A percentile compares a stretch with the other conserved stretches of the same genome.
Evolutionary conservation across 2,113 vertebrate genomes (phyloP).

Genomic region (Actinemys pallida): DNA sequence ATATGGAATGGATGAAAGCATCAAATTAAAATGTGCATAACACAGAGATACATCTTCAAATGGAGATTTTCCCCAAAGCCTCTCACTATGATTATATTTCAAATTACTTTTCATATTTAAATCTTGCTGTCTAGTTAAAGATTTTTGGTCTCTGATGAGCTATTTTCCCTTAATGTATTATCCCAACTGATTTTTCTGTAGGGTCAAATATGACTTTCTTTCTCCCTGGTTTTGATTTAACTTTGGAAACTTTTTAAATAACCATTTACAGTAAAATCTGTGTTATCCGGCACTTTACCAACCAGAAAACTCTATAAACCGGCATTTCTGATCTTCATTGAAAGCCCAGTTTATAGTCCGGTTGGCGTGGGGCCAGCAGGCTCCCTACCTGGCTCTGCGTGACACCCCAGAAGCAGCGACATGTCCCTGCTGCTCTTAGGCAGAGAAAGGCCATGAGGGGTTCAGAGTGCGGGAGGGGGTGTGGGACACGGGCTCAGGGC

Average conservation of each 20-base stretch:
- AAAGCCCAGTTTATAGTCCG: no score
- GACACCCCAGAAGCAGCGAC: no score
- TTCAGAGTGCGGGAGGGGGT: no score
- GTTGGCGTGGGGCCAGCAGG: no score
- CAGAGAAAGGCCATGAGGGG: no score
- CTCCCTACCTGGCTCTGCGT: no score
- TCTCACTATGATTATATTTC: slow-evolving; percentile 21
- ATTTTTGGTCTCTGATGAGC: background rate
- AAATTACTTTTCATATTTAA: slow-evolving; percentile 61
- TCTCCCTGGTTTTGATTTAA: background rate
- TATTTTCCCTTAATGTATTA: slow-evolving; percentile 39
- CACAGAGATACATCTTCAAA: slow-evolving; percentile 43
- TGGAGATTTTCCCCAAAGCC: slow-evolving; percentile 17
- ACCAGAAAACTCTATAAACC: no score
- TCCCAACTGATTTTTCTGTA: slow-evolving; percentile 18
- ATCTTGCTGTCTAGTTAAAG: slow-evolving; percentile 43
- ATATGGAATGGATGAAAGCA: slow-evolving; percentile 28
- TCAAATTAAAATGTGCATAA: slow-evolving; percentile 27
- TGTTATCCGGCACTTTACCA: no score
- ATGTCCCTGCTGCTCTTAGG: no score
- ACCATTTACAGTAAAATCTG: background rate
- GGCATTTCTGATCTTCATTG: no score
- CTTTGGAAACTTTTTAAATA: background rate
- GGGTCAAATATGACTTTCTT: background rate
- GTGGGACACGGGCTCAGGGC: no score